phyloP scores from a whole-genome alignment of 53 echinoderm and acorn worm species.

The Echinometra lucunter region DNA sequence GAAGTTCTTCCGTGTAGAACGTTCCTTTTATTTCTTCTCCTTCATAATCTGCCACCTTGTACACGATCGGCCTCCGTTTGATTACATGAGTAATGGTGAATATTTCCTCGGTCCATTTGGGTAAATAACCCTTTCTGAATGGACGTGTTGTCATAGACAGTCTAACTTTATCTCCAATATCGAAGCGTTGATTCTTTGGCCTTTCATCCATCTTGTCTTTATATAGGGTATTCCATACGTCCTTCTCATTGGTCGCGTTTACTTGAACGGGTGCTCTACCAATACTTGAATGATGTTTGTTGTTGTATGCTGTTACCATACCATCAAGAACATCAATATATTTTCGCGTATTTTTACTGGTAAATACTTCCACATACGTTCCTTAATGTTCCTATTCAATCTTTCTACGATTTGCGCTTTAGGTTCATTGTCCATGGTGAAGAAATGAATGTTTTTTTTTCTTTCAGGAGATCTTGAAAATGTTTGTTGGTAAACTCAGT shows the following conservation, averaged over 20 bases:
- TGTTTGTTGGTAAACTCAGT: conserved; percentile 72
- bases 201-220: neutral
- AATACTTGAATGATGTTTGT: conserved; percentile 69
- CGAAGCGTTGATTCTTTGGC: neutral
- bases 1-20: conserved; percentile 76
- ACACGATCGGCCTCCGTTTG: conserved; percentile 59
- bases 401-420: conserved; percentile 73
- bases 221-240: conserved; percentile 71
- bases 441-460: conserved; percentile 69
- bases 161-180: conserved; percentile 72
- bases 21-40: conserved; percentile 74
- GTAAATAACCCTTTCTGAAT: too few relatives aligned
- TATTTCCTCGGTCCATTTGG: conserved; percentile 87
- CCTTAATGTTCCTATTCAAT: conserved; percentile 68
- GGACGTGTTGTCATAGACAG: conserved; percentile 73
- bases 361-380: conserved; percentile 72
- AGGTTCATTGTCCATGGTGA: conserved; percentile 72
- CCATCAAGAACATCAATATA: conserved; percentile 72
- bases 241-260: conserved; percentile 58
- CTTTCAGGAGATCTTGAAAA: conserved; percentile 47
- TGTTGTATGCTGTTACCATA: conserved; percentile 75
- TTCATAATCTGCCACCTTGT: conserved; percentile 66
- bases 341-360: conserved; percentile 55
- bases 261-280: conserved; percentile 73
- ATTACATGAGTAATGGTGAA: conserved; percentile 65